Evolutionary conservation across 2,113 vertebrate genomes (phyloP).

Genomic region (Mungos mungo): DNA sequence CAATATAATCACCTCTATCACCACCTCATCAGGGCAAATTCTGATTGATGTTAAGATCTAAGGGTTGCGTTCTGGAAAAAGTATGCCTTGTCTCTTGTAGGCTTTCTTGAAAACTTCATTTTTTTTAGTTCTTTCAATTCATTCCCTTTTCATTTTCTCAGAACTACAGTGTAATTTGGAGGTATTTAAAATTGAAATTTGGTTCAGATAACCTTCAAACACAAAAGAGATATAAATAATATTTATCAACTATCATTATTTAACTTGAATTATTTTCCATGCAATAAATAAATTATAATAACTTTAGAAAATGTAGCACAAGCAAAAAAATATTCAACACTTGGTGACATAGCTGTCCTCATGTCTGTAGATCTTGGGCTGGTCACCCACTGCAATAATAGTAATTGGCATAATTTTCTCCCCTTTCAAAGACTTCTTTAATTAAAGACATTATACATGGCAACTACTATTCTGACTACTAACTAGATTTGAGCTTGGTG

Average conservation of each 20-base stretch:
- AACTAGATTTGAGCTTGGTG: neutral
- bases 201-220: neutral
- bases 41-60: neutral
- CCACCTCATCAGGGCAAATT: neutral
- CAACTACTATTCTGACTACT: neutral
- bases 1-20: neutral
- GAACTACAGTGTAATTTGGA: neutral
- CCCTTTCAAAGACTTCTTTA: neutral
- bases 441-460: neutral
- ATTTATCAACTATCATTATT: neutral
- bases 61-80: neutral
- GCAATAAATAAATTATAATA: neutral
- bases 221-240: neutral
- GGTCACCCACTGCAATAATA: neutral
- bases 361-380: neutral
- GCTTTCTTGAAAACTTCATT: neutral
- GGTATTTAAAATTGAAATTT: neutral
- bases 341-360: accelerated
- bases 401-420: neutral
- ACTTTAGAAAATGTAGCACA: neutral
- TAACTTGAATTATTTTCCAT: neutral
- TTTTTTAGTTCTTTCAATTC: neutral
- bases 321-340: neutral
- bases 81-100: neutral
- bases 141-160: neutral